Conservation (phyloP, 2,888 invertebrate genomes). For the Globia sparganii region DNA sequence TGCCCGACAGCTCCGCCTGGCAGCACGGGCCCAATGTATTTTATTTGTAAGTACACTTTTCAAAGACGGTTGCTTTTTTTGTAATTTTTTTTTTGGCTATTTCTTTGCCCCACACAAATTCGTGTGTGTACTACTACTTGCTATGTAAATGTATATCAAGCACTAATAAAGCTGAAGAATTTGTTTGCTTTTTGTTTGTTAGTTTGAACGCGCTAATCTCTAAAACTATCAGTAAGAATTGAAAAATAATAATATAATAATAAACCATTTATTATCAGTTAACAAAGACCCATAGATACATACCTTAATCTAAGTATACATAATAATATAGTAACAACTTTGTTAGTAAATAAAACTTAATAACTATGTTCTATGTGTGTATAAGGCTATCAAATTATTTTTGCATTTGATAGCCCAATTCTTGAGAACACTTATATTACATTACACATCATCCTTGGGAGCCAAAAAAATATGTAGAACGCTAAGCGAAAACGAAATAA, state of each 20-base stretch:
- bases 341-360: too few species aligned
- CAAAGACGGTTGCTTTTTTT: neutral
- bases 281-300: too few species aligned
- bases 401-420: neutral
- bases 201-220: neutral
- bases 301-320: too few species aligned
- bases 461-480: neutral
- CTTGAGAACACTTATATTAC: neutral
- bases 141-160: neutral
- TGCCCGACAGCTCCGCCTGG: constrained; percentile 88
- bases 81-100: neutral
- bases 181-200: neutral
- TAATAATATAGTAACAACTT: too few species aligned
- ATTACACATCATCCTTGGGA: neutral
- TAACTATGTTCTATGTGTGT: too few species aligned
- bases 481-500: neutral
- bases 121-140: neutral
- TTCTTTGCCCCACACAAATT: neutral
- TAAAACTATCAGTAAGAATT: neutral
- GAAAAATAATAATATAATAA: too few species aligned
- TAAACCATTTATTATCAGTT: too few species aligned
- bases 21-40: neutral
- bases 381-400: neutral
- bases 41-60: neutral
- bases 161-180: neutral